These are phyloP conservation scores for Cynoglossus semilaevis DNA, from an alignment of 2,113 vertebrate species.

Conservation along the genomic window DNA sequence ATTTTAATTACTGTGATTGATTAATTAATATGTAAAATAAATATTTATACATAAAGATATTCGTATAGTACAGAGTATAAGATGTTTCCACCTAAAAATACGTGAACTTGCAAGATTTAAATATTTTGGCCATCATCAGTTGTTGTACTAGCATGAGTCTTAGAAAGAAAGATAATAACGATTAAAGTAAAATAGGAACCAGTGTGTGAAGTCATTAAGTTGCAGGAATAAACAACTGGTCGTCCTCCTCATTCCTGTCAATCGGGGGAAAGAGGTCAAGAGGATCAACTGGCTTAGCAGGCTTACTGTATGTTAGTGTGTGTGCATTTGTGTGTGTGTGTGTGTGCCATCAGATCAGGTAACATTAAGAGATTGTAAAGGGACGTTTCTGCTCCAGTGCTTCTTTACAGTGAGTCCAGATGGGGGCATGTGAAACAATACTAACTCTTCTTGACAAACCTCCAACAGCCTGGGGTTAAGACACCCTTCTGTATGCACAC, in stretches of 20 bases:
- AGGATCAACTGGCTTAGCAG: constrained; percentile 16
- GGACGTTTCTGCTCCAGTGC: not conserved
- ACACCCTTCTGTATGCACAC: no score
- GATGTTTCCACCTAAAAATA: no score
- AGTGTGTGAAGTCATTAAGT: constrained; percentile 44
- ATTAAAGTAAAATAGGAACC: constrained; percentile 26
- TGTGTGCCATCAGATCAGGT: constrained; percentile 18
- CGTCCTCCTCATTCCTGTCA: constrained; percentile 31
- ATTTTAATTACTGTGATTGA: no score
- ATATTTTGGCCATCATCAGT: constrained; percentile 10
- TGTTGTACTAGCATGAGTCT: constrained; percentile 20
- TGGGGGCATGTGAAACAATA: constrained; percentile 23
- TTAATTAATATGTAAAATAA: no score
- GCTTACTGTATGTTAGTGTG: not conserved
- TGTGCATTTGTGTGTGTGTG: constrained; percentile 1
- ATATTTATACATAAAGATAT: no score
- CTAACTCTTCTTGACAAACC: constrained; percentile 24
- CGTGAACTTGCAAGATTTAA: not conserved
- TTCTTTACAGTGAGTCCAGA: constrained; percentile 27
- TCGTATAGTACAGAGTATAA: no score
- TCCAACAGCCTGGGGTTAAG: no score
- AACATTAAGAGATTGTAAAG: constrained; percentile 11
- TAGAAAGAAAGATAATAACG: constrained; percentile 15
- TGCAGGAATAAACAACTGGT: constrained; percentile 38
- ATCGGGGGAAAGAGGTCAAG: constrained; percentile 31